Conservation (phyloP, 1,140 invertebrate species). For the Fopius arisanus region DNA sequence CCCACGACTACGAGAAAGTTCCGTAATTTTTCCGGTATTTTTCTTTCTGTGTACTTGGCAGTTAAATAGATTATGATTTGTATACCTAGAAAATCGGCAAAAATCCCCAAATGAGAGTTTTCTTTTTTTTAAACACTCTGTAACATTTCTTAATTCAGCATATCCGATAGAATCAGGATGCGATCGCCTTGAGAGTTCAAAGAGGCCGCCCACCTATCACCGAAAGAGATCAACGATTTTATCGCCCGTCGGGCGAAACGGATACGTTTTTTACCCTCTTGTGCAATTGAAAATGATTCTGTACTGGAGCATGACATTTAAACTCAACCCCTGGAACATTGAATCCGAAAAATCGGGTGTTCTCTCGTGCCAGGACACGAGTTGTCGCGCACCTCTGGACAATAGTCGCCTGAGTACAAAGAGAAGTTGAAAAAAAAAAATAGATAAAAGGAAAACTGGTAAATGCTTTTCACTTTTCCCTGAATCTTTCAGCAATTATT, state of each 20-base stretch:
- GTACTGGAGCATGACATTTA: not conserved
- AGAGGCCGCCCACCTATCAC: slow-evolving; percentile 14
- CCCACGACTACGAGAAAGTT: too few species aligned
- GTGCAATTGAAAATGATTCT: not conserved
- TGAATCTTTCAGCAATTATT: not conserved
- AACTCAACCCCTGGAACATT: not conserved
- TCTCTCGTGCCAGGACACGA: slow-evolving; percentile 20
- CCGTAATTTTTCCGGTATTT: too few species aligned
- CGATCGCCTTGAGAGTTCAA: slow-evolving; percentile 2
- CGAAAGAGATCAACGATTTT: slow-evolving; percentile 17
- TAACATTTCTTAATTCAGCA: not conserved
- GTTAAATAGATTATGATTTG: too few species aligned
- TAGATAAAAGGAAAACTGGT: too few species aligned
- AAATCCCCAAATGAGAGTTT: too few species aligned
- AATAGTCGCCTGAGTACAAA: slow-evolving; percentile 8
- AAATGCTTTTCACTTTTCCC: not conserved
- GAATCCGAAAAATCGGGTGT: not conserved
- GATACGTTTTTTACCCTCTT: slow-evolving; percentile 21
- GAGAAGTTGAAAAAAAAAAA: slow-evolving; percentile 2
- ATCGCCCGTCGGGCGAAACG: slow-evolving; percentile 23
- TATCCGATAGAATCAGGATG: not conserved
- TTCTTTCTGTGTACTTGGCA: too few species aligned
- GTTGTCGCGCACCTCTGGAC: slow-evolving; percentile 11
- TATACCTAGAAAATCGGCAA: too few species aligned
- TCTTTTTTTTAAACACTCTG: not conserved